These are phyloP conservation scores for Eriocheir sinensis DNA, from an alignment of 1,140 invertebrate genomes.

Conservation along the genomic window DNA sequence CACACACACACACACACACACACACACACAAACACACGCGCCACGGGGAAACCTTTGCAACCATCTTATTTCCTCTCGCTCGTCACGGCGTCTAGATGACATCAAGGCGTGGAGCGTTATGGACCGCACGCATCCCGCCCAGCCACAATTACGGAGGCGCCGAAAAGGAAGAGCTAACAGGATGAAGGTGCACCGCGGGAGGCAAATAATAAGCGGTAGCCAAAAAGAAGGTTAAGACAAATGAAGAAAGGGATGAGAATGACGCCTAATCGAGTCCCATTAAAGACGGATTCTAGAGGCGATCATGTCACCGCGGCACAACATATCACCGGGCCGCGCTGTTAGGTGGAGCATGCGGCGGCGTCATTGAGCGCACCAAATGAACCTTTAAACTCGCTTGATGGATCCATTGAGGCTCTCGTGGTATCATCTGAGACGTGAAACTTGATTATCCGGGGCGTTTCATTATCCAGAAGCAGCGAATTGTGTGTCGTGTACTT, in stretches of 20 bases:
- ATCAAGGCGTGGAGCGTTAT: neutral
- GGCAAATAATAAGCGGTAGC: neutral
- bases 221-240: neutral
- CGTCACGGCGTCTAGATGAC: neutral
- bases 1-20: neutral
- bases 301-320: no score
- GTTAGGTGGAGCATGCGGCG: neutral
- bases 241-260: neutral
- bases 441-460: conserved; percentile 14
- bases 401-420: neutral
- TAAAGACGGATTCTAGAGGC: no score
- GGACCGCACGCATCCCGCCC: neutral
- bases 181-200: neutral
- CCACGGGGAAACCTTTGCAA: neutral
- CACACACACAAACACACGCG: neutral
- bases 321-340: neutral
- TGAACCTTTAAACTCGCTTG: neutral
- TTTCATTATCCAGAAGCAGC: neutral
- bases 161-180: neutral
- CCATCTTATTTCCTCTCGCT: neutral
- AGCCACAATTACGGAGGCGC: neutral
- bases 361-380: neutral
- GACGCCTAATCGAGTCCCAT: no score
- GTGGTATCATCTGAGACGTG: neutral
- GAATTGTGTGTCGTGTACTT: neutral